These are phyloP conservation scores for Rhopalosiphum padi DNA, from an alignment of 1,140 invertebrate species.

Conservation along the genomic window DNA sequence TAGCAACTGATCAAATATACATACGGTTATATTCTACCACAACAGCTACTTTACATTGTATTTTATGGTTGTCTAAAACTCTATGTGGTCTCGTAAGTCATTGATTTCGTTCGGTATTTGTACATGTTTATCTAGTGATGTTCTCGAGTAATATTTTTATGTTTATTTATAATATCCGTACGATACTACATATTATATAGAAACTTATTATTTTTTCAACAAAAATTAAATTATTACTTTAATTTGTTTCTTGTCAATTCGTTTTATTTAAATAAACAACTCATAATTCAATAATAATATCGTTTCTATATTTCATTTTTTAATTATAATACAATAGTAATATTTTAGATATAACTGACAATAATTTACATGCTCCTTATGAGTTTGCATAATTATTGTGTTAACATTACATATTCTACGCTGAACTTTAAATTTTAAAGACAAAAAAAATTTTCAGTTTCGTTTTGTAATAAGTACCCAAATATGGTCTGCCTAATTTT, in stretches of 20 bases:
- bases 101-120: constrained; percentile 16
- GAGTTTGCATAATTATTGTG: not conserved
- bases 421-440: not conserved
- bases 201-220: not conserved
- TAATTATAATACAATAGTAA: not conserved
- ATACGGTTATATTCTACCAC: not conserved
- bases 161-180: not conserved
- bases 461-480: not conserved
- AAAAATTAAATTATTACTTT: constrained; percentile 22
- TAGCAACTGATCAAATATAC: constrained; percentile 26
- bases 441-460: not conserved
- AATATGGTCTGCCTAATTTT: not conserved
- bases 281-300: not conserved
- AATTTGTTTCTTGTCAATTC: not conserved
- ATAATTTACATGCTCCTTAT: not conserved
- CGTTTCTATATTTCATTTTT: not conserved
- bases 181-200: not conserved
- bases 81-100: constrained; percentile 45
- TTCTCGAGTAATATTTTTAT: not conserved
- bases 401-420: not conserved
- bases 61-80: constrained; percentile 32
- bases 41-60: constrained; percentile 29
- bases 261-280: not conserved
- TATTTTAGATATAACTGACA: constrained; percentile 4
- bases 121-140: constrained; percentile 10